Percentiles rank a stretch among this genome's conserved stretches.
Conservation (phyloP, 2,797 vertebrate genomes). For the Gastrophryne carolinensis region DNA sequence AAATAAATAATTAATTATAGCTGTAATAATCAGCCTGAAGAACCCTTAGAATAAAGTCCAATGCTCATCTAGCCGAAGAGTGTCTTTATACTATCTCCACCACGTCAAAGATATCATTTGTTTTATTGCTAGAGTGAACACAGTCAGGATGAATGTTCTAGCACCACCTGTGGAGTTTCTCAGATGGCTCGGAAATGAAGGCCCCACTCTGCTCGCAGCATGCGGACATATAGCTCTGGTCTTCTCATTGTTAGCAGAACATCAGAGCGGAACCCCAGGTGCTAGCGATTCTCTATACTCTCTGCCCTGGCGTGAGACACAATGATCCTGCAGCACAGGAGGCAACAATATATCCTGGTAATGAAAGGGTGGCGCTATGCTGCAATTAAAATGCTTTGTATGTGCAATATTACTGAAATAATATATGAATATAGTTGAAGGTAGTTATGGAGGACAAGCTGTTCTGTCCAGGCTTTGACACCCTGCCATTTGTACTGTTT, state of each 20-base stretch:
- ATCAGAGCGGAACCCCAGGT: background rate
- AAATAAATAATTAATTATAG: too few species aligned
- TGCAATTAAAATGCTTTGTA: background rate
- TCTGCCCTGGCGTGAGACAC: slow-evolving; percentile 6
- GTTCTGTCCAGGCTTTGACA: too few species aligned
- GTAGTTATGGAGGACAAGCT: too few species aligned
- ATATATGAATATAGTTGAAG: too few species aligned
- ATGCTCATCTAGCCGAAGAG: too few species aligned
- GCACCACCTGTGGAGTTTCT: slow-evolving; percentile 10
- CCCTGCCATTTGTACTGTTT: too few species aligned
- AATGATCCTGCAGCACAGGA: background rate
- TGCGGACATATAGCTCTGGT: slow-evolving; percentile 1
- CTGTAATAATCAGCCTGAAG: too few species aligned
- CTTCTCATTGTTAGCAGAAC: slow-evolving; percentile 22
- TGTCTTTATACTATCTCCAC: slow-evolving; percentile 10
- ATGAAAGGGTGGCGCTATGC: background rate
- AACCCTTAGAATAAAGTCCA: too few species aligned
- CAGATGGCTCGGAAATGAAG: background rate
- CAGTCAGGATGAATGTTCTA: background rate
- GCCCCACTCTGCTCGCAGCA: background rate
- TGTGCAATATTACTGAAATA: background rate
- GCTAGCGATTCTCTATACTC: slow-evolving; percentile 13
- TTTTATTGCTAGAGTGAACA: slow-evolving; percentile 1
- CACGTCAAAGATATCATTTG: background rate
- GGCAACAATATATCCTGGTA: background rate